These are phyloP conservation scores for Anastrepha ludens DNA, from an alignment of 1,140 invertebrate species.

Conservation along the genomic window DNA sequence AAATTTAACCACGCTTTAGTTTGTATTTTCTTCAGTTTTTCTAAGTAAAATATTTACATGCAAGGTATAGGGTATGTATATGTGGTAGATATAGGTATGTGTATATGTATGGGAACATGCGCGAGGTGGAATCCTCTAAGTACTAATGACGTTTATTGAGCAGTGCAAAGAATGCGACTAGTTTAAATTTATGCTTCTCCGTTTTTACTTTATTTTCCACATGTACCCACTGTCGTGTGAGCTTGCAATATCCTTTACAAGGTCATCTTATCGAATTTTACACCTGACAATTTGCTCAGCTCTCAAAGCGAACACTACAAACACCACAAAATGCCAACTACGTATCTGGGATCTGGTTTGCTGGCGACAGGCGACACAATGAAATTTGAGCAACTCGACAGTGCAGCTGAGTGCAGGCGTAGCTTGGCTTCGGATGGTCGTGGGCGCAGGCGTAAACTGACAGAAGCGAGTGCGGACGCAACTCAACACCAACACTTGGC, in stretches of 20 bases:
- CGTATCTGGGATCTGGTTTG: constrained; percentile 44
- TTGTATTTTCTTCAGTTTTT: no score
- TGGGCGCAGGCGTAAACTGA: constrained; percentile 40
- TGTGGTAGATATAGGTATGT: no score
- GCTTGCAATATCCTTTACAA: constrained; percentile 44
- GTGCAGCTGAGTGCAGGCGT: constrained; percentile 4
- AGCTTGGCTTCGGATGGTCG: not conserved
- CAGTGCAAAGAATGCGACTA: no score
- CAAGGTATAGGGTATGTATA: no score
- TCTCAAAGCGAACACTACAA: constrained; percentile 38
- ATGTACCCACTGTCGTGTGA: not conserved
- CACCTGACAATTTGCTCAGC: constrained; percentile 50
- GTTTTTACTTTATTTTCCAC: not conserved
- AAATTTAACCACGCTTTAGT: no score
- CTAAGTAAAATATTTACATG: no score
- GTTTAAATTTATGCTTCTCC: no score
- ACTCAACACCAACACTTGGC: constrained; percentile 25
- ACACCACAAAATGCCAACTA: constrained; percentile 11
- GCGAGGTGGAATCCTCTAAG: no score
- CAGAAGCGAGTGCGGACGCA: constrained; percentile 11
- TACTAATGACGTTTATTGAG: no score
- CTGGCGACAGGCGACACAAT: constrained; percentile 44
- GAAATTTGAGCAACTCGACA: constrained; percentile 42
- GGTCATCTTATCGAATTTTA: constrained; percentile 52
- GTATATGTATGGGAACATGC: no score